phyloP scores from a whole-genome alignment of 1,140 invertebrate species.

The Telenomus remus region DNA sequence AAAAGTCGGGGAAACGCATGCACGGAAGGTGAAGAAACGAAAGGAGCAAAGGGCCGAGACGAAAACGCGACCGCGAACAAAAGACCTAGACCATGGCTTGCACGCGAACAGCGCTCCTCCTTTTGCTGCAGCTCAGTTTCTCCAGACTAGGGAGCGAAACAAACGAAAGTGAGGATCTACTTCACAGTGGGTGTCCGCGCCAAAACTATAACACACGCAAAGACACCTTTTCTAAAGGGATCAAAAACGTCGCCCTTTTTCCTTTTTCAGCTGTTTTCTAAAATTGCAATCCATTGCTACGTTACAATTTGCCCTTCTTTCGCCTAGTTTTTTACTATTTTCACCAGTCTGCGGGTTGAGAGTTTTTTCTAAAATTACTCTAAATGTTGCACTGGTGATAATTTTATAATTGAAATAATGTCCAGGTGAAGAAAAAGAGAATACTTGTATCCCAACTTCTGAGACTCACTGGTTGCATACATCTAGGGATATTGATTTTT shows the following conservation, averaged over 20 bases:
- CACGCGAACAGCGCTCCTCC: conserved; percentile 41
- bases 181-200: conserved; percentile 16
- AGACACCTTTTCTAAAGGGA: conserved; percentile 14
- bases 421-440: too few species aligned
- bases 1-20: conserved; percentile 40
- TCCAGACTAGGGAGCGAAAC: conserved; percentile 23
- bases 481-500: too few species aligned
- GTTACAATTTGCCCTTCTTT: neutral
- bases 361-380: too few species aligned
- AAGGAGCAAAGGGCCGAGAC: conserved; percentile 19
- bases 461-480: too few species aligned
- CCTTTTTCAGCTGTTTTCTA: neutral
- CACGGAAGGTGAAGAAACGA: conserved; percentile 38
- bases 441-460: too few species aligned
- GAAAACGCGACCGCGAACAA: conserved; percentile 28
- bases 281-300: neutral
- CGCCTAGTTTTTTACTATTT: neutral
- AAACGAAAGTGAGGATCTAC: conserved; percentile 30
- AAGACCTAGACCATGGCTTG: conserved; percentile 22
- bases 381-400: too few species aligned
- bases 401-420: too few species aligned
- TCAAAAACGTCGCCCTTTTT: conserved; percentile 8
- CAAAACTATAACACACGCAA: conserved; percentile 19
- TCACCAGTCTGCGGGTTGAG: neutral
- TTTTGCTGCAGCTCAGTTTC: conserved; percentile 11